These are phyloP conservation scores for Pangasianodon gigas DNA, from an alignment of 2,113 vertebrate species.

Conservation along the genomic window DNA sequence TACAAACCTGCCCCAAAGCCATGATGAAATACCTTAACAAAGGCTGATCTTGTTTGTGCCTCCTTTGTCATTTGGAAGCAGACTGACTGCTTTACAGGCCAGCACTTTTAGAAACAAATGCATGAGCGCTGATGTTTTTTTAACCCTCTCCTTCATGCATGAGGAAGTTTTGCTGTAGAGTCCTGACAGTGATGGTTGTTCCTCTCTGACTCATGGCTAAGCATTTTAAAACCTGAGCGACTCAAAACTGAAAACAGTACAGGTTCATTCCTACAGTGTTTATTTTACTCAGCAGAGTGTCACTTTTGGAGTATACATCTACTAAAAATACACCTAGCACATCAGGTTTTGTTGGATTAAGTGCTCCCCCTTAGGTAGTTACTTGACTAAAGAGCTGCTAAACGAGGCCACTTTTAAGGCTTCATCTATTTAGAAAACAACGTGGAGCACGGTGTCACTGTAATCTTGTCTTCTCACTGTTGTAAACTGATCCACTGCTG, in stretches of 20 bases:
- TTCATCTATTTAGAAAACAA: background rate
- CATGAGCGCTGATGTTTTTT: conserved; percentile 24
- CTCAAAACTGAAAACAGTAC: background rate
- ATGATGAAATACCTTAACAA: background rate
- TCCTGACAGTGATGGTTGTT: background rate
- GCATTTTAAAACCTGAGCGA: background rate
- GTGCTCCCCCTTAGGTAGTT: background rate
- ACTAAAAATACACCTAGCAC: background rate
- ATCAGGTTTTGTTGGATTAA: background rate
- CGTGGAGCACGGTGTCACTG: background rate
- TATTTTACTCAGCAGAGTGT: background rate
- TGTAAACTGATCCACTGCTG: conserved; percentile 67
- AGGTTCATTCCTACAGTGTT: background rate
- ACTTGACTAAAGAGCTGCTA: background rate
- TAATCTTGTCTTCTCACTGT: background rate
- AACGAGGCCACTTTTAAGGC: background rate
- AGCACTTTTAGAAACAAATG: background rate
- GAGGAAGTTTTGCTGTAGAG: conserved; percentile 17
- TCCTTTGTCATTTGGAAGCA: background rate
- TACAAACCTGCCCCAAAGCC: background rate
- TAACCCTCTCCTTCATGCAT: background rate
- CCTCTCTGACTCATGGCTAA: background rate
- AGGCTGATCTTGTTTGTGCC: background rate
- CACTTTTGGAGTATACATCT: background rate
- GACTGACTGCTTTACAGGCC: background rate